Conservation (phyloP, 2,797 vertebrate genomes). For the Sarcoramphus papa region DNA sequence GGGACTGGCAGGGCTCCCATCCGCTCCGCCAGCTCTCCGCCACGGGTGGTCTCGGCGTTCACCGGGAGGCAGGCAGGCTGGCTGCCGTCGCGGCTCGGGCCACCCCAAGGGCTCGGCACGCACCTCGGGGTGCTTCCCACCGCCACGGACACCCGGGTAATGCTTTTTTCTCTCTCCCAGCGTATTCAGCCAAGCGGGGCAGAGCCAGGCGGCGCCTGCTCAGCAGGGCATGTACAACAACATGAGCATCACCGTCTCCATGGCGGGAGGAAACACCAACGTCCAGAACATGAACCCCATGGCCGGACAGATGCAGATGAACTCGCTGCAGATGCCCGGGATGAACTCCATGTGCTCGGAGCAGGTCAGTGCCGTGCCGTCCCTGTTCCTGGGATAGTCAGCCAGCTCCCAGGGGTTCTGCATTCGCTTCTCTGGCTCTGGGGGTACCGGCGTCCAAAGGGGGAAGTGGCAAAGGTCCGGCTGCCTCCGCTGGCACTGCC, state of each 20-base stretch:
- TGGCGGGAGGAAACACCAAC: slow-evolving; percentile 85
- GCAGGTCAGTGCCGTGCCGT: slow-evolving; percentile 75
- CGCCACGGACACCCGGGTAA: rapidly evolving
- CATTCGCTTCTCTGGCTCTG: rapidly evolving
- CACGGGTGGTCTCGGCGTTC: rapidly evolving
- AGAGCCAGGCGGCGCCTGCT: slow-evolving; percentile 74
- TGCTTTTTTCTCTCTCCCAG: slow-evolving; percentile 1
- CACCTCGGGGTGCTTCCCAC: neutral
- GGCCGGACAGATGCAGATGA: slow-evolving; percentile 85
- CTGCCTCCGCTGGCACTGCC: neutral
- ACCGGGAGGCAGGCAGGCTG: neutral
- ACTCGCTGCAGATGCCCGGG: slow-evolving; percentile 84
- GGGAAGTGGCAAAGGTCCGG: neutral
- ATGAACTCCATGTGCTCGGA: slow-evolving; percentile 87
- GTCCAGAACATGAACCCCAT: slow-evolving; percentile 86
- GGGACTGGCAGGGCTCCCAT: neutral
- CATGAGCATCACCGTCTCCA: slow-evolving; percentile 97
- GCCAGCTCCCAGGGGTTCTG: neutral
- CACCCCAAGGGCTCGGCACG: neutral
- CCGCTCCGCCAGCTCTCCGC: neutral
- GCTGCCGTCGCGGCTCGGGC: rapidly evolving
- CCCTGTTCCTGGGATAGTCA: neutral
- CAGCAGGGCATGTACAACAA: slow-evolving; percentile 96
- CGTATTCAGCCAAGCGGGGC: slow-evolving; percentile 80
- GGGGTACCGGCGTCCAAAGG: neutral